Conservation (phyloP, 1,140 invertebrate genomes). For the Coenobita brevimanus region DNA sequence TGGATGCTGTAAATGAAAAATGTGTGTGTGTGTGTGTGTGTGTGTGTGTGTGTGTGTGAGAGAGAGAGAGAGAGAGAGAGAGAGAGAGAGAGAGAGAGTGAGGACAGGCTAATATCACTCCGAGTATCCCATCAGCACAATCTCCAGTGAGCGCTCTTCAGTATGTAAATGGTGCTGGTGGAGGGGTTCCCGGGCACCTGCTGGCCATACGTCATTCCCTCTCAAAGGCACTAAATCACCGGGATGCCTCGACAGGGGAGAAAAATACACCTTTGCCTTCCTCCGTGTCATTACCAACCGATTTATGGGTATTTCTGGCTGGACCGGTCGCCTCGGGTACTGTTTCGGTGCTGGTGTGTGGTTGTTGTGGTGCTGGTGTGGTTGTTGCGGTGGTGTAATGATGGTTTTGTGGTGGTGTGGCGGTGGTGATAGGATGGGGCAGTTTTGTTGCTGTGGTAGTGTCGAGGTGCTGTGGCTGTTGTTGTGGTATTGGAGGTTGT, state of each 20-base stretch:
- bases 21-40: conserved; percentile 21
- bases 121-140: too few relatives aligned
- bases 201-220: conserved; percentile 14
- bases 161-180: too few relatives aligned
- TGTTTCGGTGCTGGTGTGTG: too few relatives aligned
- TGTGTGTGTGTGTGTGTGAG: conserved; percentile 13
- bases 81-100: neutral
- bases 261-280: conserved; percentile 32
- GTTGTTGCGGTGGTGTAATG: too few relatives aligned
- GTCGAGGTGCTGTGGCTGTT: too few relatives aligned
- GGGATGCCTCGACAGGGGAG: conserved; percentile 40
- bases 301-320: neutral
- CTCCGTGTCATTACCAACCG: conserved; percentile 25
- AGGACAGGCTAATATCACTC: neutral
- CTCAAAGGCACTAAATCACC: conserved; percentile 43
- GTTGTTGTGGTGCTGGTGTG: too few relatives aligned
- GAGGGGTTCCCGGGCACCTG: neutral
- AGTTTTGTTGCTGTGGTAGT: too few relatives aligned
- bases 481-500: too few relatives aligned
- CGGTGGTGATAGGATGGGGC: too few relatives aligned
- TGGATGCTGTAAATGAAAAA: too few relatives aligned
- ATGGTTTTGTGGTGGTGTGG: too few relatives aligned
- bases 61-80: neutral
- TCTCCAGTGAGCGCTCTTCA: too few relatives aligned
- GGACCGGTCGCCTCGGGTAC: conserved; percentile 13